Percentiles rank a stretch among this genome's conserved stretches.
Evolutionary conservation across 2,113 vertebrate species (phyloP).

Genomic region (Perccottus glenii): DNA sequence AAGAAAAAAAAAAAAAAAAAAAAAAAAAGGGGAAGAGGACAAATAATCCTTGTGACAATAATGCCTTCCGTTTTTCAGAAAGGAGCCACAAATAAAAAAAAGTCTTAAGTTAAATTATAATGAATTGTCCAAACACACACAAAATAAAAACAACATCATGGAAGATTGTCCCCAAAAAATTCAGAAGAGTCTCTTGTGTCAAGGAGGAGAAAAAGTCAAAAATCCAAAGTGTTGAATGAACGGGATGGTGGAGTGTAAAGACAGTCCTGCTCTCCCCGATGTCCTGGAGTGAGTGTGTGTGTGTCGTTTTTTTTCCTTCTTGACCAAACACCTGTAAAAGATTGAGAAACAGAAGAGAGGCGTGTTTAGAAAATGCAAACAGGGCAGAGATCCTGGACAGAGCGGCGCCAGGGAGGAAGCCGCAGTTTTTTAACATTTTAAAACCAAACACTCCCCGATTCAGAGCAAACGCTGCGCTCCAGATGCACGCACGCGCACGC

Average conservation of each 20-base stretch:
- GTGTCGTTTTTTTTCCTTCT: constrained; percentile 73
- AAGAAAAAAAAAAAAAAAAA: too few species aligned
- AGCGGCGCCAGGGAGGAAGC: constrained; percentile 98
- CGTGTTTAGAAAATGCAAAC: constrained; percentile 93
- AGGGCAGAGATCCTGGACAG: constrained; percentile 95
- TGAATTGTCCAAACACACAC: constrained; percentile 83
- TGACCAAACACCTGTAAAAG: constrained; percentile 96
- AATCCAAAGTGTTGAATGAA: constrained; percentile 60
- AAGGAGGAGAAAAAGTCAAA: constrained; percentile 65
- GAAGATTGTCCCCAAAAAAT: constrained; percentile 83
- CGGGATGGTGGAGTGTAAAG: constrained; percentile 16
- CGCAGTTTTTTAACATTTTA: constrained; percentile 92
- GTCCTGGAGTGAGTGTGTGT: too few species aligned
- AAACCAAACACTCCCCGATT: constrained; percentile 93
- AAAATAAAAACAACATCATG: constrained; percentile 80
- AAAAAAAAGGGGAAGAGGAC: constrained; percentile 1
- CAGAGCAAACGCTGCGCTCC: constrained; percentile 92
- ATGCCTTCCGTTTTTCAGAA: constrained; percentile 93
- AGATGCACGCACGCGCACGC: constrained; percentile 84
- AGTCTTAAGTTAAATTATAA: constrained; percentile 99
- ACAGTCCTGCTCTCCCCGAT: constrained; percentile 81
- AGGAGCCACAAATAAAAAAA: constrained; percentile 87
- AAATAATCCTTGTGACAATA: constrained; percentile 73
- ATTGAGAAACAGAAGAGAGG: constrained; percentile 86
- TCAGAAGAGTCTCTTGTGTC: constrained; percentile 79